These are phyloP conservation scores for Nomada goodeniana DNA, from an alignment of 2,888 invertebrate genomes.

Conservation along the genomic window DNA sequence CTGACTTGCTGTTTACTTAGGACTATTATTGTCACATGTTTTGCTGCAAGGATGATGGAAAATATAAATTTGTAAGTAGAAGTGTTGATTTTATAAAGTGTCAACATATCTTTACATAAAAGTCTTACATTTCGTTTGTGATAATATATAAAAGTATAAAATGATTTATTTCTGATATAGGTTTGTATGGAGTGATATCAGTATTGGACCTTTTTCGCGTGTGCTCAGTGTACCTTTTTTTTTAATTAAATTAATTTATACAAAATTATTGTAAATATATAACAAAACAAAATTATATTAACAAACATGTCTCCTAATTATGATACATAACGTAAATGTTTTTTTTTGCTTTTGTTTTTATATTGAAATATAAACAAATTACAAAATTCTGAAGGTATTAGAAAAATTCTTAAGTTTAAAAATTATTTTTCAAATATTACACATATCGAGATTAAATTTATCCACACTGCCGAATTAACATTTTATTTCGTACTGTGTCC, in stretches of 20 bases:
- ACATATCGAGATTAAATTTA: slow-evolving; percentile 15
- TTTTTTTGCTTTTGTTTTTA: background rate
- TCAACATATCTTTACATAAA: slow-evolving; percentile 39
- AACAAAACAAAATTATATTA: background rate
- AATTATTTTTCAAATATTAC: background rate
- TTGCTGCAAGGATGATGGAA: slow-evolving; percentile 50
- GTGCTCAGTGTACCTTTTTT: slow-evolving; percentile 25
- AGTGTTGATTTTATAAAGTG: slow-evolving; percentile 25
- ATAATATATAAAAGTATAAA: slow-evolving; percentile 76
- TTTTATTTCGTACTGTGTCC: slow-evolving; percentile 28
- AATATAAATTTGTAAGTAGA: slow-evolving; percentile 44
- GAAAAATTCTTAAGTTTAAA: background rate
- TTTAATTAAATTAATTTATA: slow-evolving; percentile 20
- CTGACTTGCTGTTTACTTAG: slow-evolving; percentile 46
- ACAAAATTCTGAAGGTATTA: background rate
- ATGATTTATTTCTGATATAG: slow-evolving; percentile 55
- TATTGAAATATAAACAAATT: slow-evolving; percentile 13
- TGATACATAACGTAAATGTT: slow-evolving; percentile 4
- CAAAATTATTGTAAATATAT: slow-evolving; percentile 26
- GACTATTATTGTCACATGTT: slow-evolving; percentile 69
- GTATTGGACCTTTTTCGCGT: slow-evolving; percentile 42
- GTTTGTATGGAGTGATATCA: slow-evolving; percentile 37
- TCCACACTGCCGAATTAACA: slow-evolving; percentile 23
- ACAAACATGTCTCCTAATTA: slow-evolving; percentile 9
- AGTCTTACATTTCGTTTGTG: slow-evolving; percentile 40